Evolutionary conservation across 2,113 vertebrate species (phyloP).

Genomic region (Lutjanus erythropterus): DNA sequence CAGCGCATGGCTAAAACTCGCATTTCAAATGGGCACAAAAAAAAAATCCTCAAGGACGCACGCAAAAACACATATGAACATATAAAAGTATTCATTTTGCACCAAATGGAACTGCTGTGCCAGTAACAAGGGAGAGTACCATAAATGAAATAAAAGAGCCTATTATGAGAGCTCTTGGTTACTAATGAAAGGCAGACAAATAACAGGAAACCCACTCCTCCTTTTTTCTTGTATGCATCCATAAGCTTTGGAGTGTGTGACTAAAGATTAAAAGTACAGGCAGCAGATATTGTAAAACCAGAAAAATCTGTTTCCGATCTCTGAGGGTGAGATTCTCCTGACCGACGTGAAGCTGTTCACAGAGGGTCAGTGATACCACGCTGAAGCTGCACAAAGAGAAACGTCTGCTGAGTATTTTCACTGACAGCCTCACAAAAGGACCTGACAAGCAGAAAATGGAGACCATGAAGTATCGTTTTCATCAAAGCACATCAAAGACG

Average conservation of each 20-base stretch:
- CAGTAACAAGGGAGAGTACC: neutral
- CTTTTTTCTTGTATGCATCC: neutral
- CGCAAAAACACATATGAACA: neutral
- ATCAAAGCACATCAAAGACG: neutral
- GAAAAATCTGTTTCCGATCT: neutral
- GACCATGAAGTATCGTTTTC: neutral
- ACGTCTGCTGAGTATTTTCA: neutral
- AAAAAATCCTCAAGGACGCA: constrained; percentile 17
- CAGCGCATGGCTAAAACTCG: constrained; percentile 4
- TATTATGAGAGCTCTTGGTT: too few relatives aligned
- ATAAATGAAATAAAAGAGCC: neutral
- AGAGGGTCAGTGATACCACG: neutral
- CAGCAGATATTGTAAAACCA: neutral
- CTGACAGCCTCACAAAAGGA: neutral
- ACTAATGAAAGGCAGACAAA: constrained; percentile 4
- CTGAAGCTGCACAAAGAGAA: neutral
- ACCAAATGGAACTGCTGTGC: neutral
- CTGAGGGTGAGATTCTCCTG: neutral
- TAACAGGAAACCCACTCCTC: neutral
- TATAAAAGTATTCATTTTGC: neutral
- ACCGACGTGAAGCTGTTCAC: neutral
- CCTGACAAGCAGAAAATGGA: neutral
- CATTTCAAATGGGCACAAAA: constrained; percentile 9
- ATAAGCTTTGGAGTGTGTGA: neutral
- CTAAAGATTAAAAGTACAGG: constrained; percentile 2